Percentiles rank a stretch among this genome's conserved stretches.
These are phyloP conservation scores for Arizona elegans DNA, from an alignment of 2,113 vertebrate species.

Conservation along the genomic window DNA sequence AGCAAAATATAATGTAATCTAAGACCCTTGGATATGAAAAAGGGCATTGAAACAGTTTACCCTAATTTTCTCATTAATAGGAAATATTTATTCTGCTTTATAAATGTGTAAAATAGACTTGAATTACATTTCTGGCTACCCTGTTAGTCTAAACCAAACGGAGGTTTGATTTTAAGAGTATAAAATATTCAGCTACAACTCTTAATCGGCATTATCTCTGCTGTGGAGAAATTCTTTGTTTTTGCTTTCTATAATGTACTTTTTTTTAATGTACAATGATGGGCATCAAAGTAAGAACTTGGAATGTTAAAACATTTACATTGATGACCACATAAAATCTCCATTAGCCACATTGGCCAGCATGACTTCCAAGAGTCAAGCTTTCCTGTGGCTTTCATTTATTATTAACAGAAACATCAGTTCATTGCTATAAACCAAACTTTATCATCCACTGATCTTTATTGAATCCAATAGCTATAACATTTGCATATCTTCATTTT, in stretches of 20 bases:
- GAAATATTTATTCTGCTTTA: background rate
- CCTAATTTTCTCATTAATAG: background rate
- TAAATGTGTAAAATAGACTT: background rate
- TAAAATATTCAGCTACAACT: background rate
- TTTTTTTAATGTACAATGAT: background rate
- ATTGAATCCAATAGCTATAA: slow-evolving; percentile 2
- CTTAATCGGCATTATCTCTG: background rate
- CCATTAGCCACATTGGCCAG: slow-evolving; percentile 12
- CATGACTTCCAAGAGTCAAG: slow-evolving; percentile 10
- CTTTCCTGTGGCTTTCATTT: slow-evolving; percentile 27
- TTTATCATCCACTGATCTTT: background rate
- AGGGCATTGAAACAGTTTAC: too few relatives aligned
- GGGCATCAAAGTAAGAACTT: background rate
- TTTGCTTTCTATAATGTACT: background rate
- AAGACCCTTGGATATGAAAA: background rate
- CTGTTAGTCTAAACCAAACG: background rate
- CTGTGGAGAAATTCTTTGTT: background rate
- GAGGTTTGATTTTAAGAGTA: background rate
- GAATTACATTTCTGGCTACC: background rate
- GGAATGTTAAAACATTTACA: background rate
- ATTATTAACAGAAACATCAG: background rate
- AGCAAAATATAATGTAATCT: background rate
- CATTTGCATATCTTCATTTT: background rate
- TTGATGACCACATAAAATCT: slow-evolving; percentile 23
- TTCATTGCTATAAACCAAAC: slow-evolving; percentile 10